Conservation (phyloP, 2,888 invertebrate genomes). For the Macrophya alboannulata region DNA sequence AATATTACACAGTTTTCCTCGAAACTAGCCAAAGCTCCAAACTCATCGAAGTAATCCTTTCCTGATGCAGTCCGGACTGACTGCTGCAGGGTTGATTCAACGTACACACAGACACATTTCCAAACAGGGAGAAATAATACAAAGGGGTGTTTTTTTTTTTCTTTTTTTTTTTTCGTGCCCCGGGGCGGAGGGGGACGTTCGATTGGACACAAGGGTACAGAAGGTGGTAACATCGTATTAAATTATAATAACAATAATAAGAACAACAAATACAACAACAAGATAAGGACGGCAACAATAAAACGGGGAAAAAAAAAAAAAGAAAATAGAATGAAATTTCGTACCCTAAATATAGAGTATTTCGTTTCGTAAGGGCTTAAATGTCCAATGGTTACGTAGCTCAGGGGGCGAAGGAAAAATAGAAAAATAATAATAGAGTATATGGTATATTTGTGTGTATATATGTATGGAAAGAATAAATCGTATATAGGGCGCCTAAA, state of each 20-base stretch:
- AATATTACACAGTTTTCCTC: no score
- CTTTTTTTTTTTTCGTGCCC: no score
- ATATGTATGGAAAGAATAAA: not conserved
- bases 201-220: not conserved
- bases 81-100: not conserved
- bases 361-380: not conserved
- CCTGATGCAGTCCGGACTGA: not conserved
- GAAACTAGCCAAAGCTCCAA: no score
- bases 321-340: not conserved
- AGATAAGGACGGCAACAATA: not conserved
- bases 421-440: not conserved
- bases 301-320: not conserved
- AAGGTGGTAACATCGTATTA: conserved; percentile 68
- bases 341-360: conserved; percentile 8
- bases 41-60: not conserved
- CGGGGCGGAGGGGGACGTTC: not conserved
- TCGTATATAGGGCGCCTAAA: no score
- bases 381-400: not conserved
- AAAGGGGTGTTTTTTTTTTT: conserved; percentile 3
- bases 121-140: not conserved
- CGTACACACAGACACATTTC: not conserved
- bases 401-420: not conserved
- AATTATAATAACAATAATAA: conserved; percentile 71
- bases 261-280: not conserved
- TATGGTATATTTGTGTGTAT: no score